Base-by-base conservation (phyloP, 2,888 invertebrate species). In the Stictocephala bisonia region DNA sequence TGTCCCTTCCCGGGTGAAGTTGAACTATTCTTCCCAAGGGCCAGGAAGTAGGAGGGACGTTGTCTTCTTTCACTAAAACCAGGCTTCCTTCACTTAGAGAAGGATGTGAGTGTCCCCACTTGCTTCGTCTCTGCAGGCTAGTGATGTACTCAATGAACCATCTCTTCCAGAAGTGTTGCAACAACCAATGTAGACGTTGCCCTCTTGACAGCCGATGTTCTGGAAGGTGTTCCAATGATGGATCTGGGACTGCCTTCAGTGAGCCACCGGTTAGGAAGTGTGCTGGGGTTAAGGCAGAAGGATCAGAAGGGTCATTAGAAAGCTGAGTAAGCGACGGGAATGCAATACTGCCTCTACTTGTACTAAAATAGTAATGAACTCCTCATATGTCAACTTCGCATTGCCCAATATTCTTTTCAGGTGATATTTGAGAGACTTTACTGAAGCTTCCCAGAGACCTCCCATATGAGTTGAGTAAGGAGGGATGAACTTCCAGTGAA, bases 131-230 rank as follows among this genome's bases (percentile, higher is more conserved):
- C 67, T 80, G 80, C 6, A 82, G 76, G 9, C 72, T 66, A 26
- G 66, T 70, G 0, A 81, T 51, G 71, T 81, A 81, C 31, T 81
- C 81, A 58, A 68, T 79, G 75, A 72, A 64, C 79, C 80, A 81
- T 6, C 75, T 71, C 24, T 73, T 77, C 82, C 76, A 82, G 26
- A 78, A 80, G 4, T 75, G 73, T 53, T 80, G 80, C 1, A 76
- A 74, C 48, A 80, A 44, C 4, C 75, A 75, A 60, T 80, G 80
- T 2, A 79, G 44, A 11, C 74, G 69, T 67, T 82, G 79, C 80
- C 81, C 83, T 20, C 79, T 73, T 1, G 73, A 64, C 0, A 80
- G 74, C 1, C 79, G 75, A n/a, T 76, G 78, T 40, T 80, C 79
- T 9, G 81, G 80, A 0, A 81, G 56, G 0, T 68, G 44, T 7